Base-by-base conservation (phyloP, 2,888 invertebrate species). In the Vanessa cardui region DNA sequence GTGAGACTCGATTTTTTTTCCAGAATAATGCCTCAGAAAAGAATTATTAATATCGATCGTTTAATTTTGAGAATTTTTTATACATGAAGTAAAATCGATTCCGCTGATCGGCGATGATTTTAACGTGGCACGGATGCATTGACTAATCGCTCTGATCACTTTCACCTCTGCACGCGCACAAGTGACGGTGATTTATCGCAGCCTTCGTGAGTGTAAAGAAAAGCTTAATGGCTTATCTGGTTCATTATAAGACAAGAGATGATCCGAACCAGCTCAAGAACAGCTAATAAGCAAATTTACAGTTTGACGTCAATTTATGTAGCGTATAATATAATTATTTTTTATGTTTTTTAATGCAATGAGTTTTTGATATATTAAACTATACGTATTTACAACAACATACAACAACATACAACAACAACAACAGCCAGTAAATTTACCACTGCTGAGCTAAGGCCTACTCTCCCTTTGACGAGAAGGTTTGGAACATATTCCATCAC, bases 121-220 rank as follows among this genome's bases (percentile, higher is more conserved):
- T 16, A 31, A 54, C 52, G 31, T 52, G 50, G 31, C 26, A 44
- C 54, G 33, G 69, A 69, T 66, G 66, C 70, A 67, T 62, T 63
- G 45, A 49, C 68, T 70, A 71, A 72, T 74, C 69, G 63, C 39
- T 70, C 52, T 62, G 59, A 71, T 72, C 72, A 76, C 73, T 76
- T 76, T 76, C 76, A 70, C 74, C 66, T 62, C 52, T 58, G 58
- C 64, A 70, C 64, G 68, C 65, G 54, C 63, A 49, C 7, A 62
- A 52, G 50, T 54, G 68, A 62, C 56, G 56, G 66, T 60, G 64
- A 66, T 67, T 69, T 67, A 67, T 67, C 58, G 60, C 54, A 61
- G 61, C 47, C 47, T 62, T 31, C 26, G 31, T 31, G 56, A 61
- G 49, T 56, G 54, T 54, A 31, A 54, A 68, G 59, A 54, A 64